Base-by-base conservation (phyloP, 2,888 invertebrate genomes). In the Panorpa germanica region DNA sequence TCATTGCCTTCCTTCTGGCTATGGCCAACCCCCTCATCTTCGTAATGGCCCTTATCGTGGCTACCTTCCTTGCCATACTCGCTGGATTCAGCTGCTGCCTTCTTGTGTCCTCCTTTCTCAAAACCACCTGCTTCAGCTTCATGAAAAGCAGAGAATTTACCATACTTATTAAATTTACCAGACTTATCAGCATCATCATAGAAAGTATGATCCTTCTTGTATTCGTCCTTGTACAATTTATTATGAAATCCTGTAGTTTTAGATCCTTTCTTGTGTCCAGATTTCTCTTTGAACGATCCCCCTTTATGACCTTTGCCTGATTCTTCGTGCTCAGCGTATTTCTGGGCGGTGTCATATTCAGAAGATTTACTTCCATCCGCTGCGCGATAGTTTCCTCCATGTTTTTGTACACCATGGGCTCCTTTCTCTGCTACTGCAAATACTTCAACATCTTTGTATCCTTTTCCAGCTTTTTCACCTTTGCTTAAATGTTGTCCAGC, bases 151-250 rank as follows among this genome's bases (percentile, higher is more conserved):
- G 55, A 55, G 41, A 61, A 61, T 3, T 55, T 57, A 1, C 61
- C 63, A 38, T 57, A 50, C 44, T 59, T 61, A 23, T 57, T 57
- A 9, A 61, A 51, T 13, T 53, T 51, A 4, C 63, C 65, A 36
- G 52, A 60, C 6, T 57, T 56, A 47, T 62, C 59, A 34, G 59
- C 56, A 30, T 64, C 62, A 43, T 64, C 65, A 40, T 61, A 66
- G 47, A 65, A 64, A 34, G 59, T 51, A 41, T 63, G 63, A 32
- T 65, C 61, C 41, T 65, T 65, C 38, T 65, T 61, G 42, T 63
- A 68, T 43, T 68, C 67, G 39, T 69, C 65, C 46, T 62, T 66
- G 41, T 66, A 65, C 34, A 63, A 61, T 2, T 65, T 57, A 38
- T 56, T 58, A 39, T 65, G 64, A 43, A 59, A 66, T 3, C 67